Percentiles rank a stretch among this genome's conserved stretches.
These are phyloP conservation scores for Suricata suricatta DNA, from an alignment of 2,113 vertebrate genomes.

Conservation along the genomic window DNA sequence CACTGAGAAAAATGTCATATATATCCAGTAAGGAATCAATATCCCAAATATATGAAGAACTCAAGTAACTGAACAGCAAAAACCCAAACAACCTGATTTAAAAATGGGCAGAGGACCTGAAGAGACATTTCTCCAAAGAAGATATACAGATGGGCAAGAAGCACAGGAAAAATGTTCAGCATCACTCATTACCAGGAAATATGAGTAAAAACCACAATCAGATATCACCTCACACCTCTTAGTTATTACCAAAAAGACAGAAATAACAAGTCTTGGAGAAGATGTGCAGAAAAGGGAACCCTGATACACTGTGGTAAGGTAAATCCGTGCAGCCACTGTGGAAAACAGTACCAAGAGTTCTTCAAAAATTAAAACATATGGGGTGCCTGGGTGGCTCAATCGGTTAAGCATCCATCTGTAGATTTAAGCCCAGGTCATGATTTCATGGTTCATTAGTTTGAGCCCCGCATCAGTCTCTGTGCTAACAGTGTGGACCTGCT, in stretches of 20 bases:
- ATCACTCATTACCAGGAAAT: not conserved
- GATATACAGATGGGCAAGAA: not conserved
- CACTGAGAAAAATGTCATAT: not conserved
- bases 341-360: not conserved
- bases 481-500: too few relatives aligned
- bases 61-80: not conserved
- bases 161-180: not conserved
- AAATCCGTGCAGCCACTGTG: not conserved
- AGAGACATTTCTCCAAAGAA: not conserved
- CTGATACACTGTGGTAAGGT: not conserved
- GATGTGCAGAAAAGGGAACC: not conserved
- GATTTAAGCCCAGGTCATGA: too few relatives aligned
- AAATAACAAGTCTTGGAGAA: not conserved
- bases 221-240: not conserved
- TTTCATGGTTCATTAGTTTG: too few relatives aligned
- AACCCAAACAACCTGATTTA: not conserved
- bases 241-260: not conserved
- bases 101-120: not conserved
- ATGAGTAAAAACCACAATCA: not conserved
- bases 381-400: too few relatives aligned
- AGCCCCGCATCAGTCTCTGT: too few relatives aligned
- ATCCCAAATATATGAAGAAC: not conserved
- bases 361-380: not conserved
- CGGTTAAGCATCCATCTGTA: too few relatives aligned
- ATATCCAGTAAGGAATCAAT: not conserved